A percentile compares a stretch with the other conserved stretches of the same genome.
These are phyloP conservation scores for Tupiocoris notatus DNA, from an alignment of 2,888 invertebrate species.

Conservation along the genomic window DNA sequence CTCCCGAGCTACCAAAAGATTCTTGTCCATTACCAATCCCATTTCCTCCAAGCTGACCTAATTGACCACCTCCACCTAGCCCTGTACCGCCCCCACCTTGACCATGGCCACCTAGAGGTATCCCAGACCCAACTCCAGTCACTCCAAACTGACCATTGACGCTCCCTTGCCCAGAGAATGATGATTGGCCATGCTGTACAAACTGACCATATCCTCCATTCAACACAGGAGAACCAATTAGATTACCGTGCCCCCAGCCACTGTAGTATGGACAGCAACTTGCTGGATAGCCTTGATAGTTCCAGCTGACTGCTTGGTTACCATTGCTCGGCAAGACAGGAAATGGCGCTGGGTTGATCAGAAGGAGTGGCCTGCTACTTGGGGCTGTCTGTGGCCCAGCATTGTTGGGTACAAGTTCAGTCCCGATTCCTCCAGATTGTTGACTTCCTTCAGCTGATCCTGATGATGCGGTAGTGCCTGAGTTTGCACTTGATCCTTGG, in stretches of 20 bases:
- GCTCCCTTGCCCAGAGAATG: constrained; percentile 21
- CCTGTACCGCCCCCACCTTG: constrained; percentile 9
- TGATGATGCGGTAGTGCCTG: not conserved
- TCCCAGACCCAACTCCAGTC: not conserved
- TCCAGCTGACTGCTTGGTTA: constrained; percentile 33
- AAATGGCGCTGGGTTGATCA: constrained; percentile 5
- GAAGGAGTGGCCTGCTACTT: not conserved
- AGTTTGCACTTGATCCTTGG: constrained; percentile 4
- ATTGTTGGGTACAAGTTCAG: not conserved
- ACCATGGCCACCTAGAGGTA: not conserved
- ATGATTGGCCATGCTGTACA: constrained; percentile 18
- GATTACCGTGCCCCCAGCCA: constrained; percentile 34
- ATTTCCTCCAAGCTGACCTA: not conserved
- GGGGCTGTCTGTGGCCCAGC: not conserved
- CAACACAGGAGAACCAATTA: constrained; percentile 8
- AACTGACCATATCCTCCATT: constrained; percentile 33
- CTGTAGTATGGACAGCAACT: constrained; percentile 37
- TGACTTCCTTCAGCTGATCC: not conserved
- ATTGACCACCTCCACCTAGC: constrained; percentile 27
- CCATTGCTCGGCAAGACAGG: constrained; percentile 1
- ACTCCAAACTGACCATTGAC: not conserved
- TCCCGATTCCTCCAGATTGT: not conserved
- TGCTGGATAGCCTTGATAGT: constrained; percentile 28
- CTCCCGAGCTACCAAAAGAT: not conserved
- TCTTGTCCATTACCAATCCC: constrained; percentile 19